Evolutionary conservation across 1,140 invertebrate species (phyloP), one percentile per base, ranked within the genome.

Genomic region (Cheumatopsyche charites): DNA sequence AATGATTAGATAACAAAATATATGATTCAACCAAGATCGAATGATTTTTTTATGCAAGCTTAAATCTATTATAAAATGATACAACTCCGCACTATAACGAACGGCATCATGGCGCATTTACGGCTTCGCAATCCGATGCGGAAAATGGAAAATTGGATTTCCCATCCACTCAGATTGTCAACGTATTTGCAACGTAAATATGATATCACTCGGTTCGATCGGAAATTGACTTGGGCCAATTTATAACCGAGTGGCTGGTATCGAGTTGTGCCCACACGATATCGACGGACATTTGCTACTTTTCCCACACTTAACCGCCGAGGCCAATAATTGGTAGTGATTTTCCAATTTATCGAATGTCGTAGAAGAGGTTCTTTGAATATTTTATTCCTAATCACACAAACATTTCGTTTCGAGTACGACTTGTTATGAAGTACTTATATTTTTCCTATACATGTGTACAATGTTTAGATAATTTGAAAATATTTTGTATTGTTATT

Each of bases 141-240:
- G 55, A 58, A 58, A 58, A 58, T 23, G 55, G 55, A 58, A 58
- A 58, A 58, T 58, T 58, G 55, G 55, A 58, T 58, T 58, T 58
- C 25, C 55, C 55, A 11, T 58, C 12, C 21, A 19, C 17, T 58
- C 43, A n/a, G 43, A 15, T 15, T 47, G 29, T 47, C 43, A 15
- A 47, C 43, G 43, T 15, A 25, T 58, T 58, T 19, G 23, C 43
- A 58, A 23, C 55, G 55, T 58, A 58, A 58, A 58, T 58, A 58
- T 58, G 21, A 21, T 58, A 58, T 23, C 19, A 15, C n/a, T 52
- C 15, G 47, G 55, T 52, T 52, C 55, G 55, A 58, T 58, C 55
- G 55, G 29, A 58, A 58, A 58, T 58, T 58, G 21, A 58, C 55
- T 58, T 58, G 55, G 55, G 55, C 55, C 55, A 58, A 58, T 58